Conservation (phyloP, 2,797 vertebrate species). For the Lycodopsis pacificus region DNA sequence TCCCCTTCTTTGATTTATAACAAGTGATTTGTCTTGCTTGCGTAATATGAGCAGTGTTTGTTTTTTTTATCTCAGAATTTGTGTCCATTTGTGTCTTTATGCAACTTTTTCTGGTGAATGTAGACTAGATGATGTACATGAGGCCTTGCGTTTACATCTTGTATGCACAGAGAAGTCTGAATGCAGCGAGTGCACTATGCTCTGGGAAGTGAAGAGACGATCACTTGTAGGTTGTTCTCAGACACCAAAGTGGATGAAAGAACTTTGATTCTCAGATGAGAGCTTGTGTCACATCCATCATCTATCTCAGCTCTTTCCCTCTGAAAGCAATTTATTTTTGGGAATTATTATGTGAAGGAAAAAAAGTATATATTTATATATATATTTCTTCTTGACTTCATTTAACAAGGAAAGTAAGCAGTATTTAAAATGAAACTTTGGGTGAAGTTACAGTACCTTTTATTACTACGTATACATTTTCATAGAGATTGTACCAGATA, state of each 20-base stretch:
- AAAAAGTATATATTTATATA: neutral
- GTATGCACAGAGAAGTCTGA: constrained; percentile 9
- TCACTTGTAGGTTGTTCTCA: constrained; percentile 23
- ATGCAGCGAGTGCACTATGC: neutral
- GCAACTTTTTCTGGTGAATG: constrained; percentile 13
- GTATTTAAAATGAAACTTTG: constrained; percentile 56
- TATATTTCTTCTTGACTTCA: constrained; percentile 30
- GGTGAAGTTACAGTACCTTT: constrained; percentile 34
- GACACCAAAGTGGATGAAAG: constrained; percentile 41
- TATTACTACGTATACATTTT: constrained; percentile 37
- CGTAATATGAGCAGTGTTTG: constrained; percentile 10
- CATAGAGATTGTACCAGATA: constrained; percentile 17
- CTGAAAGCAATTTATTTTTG: constrained; percentile 60
- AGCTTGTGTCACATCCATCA: constrained; percentile 18
- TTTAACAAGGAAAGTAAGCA: constrained; percentile 47
- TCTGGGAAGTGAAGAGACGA: constrained; percentile 6
- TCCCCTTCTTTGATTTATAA: neutral
- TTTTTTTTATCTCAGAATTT: neutral
- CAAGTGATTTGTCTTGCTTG: neutral
- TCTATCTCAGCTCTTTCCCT: constrained; percentile 30
- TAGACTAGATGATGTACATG: constrained; percentile 1
- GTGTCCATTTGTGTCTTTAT: constrained; percentile 4
- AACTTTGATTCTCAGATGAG: constrained; percentile 37
- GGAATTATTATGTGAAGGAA: constrained; percentile 52
- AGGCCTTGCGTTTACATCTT: constrained; percentile 41